Evolutionary conservation across 2,888 invertebrate species (phyloP).

Genomic region (Argyresthia albistria): DNA sequence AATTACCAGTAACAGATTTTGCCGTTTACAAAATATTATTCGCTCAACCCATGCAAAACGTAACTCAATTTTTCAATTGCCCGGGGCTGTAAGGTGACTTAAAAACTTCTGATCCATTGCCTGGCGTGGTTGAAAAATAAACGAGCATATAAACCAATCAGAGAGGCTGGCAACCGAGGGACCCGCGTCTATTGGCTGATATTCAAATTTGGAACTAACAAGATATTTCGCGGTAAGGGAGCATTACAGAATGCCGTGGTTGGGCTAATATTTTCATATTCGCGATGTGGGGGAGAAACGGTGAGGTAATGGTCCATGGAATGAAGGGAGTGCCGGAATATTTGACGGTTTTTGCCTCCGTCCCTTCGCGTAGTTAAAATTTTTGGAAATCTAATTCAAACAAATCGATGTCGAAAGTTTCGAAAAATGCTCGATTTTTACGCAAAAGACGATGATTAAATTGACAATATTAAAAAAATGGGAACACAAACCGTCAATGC

Average conservation of each 20-base stretch:
- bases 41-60: too few species aligned
- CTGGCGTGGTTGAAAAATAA: too few species aligned
- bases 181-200: constrained; percentile 64
- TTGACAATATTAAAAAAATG: too few species aligned
- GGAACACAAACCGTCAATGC: too few species aligned
- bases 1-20: too few species aligned
- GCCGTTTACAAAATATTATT: too few species aligned
- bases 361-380: too few species aligned
- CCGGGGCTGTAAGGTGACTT: constrained; percentile 11
- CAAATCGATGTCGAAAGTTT: too few species aligned
- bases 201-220: constrained; percentile 62
- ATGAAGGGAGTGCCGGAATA: constrained; percentile 41
- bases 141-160: too few species aligned
- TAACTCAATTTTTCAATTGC: not conserved
- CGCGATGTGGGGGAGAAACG: constrained; percentile 21
- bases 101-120: constrained; percentile 6
- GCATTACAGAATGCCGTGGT: constrained; percentile 48
- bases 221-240: constrained; percentile 46
- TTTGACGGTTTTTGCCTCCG: constrained; percentile 6
- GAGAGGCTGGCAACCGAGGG: constrained; percentile 13
- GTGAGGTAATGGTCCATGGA: constrained; percentile 42
- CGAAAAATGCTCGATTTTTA: too few species aligned
- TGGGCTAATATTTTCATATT: constrained; percentile 59
- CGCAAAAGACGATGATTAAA: too few species aligned
- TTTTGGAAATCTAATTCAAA: too few species aligned